A percentile compares a stretch with the other conserved stretches of the same genome.
These are phyloP conservation scores for Heliconius hewitsoni DNA, from an alignment of 1,140 invertebrate species.

Conservation along the genomic window DNA sequence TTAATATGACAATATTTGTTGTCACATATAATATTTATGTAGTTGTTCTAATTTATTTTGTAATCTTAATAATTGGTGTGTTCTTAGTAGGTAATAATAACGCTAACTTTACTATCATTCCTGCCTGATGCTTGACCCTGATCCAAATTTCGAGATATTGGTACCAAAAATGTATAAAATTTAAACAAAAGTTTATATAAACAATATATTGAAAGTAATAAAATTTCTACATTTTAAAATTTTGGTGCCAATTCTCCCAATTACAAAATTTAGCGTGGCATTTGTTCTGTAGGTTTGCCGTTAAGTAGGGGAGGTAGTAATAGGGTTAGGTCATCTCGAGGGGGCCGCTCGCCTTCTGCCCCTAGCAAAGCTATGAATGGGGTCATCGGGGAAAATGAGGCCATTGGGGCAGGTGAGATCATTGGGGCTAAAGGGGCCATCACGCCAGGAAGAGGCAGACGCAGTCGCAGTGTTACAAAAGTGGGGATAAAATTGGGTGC, in stretches of 20 bases:
- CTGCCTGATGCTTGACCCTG: constrained; percentile 70
- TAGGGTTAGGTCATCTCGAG: constrained; percentile 78
- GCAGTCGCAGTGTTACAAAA: constrained; percentile 77
- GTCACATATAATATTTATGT: neutral
- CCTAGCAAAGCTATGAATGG: constrained; percentile 56
- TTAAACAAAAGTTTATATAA: neutral
- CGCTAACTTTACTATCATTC: constrained; percentile 49
- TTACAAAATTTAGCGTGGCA: constrained; percentile 59
- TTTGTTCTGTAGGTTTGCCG: constrained; percentile 80
- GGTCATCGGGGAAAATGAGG: constrained; percentile 40
- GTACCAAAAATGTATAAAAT: constrained; percentile 35
- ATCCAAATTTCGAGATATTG: constrained; percentile 51
- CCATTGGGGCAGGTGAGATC: constrained; percentile 47
- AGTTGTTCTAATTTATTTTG: neutral
- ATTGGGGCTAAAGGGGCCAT: constrained; percentile 46
- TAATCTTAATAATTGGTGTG: neutral
- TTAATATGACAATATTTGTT: neutral
- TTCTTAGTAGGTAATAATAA: constrained; percentile 1
- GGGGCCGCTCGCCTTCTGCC: constrained; percentile 71
- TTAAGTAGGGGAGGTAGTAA: constrained; percentile 77
- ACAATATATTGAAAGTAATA: neutral
- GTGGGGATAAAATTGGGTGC: constrained; percentile 81
- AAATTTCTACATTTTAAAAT: neutral
- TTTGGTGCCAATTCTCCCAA: constrained; percentile 57
- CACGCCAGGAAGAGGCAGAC: constrained; percentile 66